Conservation (phyloP, 1,140 invertebrate genomes). For the Limonius californicus region DNA sequence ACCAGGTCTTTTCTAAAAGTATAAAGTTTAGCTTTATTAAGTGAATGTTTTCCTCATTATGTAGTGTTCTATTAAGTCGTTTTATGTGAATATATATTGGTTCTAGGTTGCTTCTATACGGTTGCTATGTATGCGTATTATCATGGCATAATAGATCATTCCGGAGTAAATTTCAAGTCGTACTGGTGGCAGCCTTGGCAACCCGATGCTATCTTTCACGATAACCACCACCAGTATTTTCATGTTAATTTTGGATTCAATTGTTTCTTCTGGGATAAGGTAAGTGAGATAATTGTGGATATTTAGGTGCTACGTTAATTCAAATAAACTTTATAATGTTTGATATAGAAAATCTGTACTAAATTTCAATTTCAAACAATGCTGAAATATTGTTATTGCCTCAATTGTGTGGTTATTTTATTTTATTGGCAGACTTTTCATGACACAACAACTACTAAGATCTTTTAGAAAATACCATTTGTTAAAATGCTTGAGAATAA, state of each 20-base stretch:
- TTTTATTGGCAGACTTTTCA: background rate
- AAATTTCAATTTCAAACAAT: no score
- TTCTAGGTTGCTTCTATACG: conserved; percentile 56
- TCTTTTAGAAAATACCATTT: no score
- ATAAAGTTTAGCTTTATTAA: no score
- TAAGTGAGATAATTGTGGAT: conserved; percentile 39
- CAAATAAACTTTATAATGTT: no score
- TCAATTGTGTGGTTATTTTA: background rate
- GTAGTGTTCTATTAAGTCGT: no score
- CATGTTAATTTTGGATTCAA: conserved; percentile 75
- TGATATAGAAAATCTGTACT: no score
- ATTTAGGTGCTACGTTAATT: background rate
- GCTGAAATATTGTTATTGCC: background rate
- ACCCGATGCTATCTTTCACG: conserved; percentile 69
- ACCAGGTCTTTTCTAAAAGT: no score
- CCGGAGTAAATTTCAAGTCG: conserved; percentile 68
- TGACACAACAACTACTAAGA: no score
- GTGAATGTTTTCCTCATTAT: no score
- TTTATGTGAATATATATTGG: no score
- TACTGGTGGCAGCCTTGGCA: conserved; percentile 77
- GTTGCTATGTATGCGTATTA: conserved; percentile 65
- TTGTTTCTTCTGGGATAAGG: conserved; percentile 63
- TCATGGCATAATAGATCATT: conserved; percentile 73
- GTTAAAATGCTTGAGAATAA: no score
- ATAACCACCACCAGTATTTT: conserved; percentile 75